Evolutionary conservation across 2,888 invertebrate species (phyloP).

Genomic region (Drosophila barbarae): DNA sequence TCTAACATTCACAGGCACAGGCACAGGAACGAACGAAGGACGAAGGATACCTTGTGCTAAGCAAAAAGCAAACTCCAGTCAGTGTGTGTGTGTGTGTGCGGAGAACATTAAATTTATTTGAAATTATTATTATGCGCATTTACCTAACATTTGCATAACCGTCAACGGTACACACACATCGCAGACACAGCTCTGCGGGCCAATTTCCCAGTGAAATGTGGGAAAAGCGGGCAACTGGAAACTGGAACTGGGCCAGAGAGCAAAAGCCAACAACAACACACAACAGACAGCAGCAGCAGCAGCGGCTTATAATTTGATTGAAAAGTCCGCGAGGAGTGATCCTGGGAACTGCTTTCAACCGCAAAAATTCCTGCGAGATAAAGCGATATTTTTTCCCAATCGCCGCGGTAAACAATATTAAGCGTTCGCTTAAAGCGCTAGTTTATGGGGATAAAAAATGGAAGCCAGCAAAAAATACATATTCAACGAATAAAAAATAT

Average conservation of each 20-base stretch:
- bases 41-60: conserved; percentile 33
- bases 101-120: conserved; percentile 46
- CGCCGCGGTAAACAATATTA: conserved; percentile 30
- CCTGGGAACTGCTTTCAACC: not conserved
- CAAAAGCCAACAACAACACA: conserved; percentile 14
- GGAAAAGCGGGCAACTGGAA: not conserved
- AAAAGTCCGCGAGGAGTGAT: conserved; percentile 33
- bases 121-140: conserved; percentile 54
- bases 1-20: conserved; percentile 29
- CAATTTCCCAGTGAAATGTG: conserved; percentile 37
- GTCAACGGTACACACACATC: conserved; percentile 30
- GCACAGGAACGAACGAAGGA: conserved; percentile 5
- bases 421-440: conserved; percentile 38
- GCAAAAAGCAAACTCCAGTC: conserved; percentile 28
- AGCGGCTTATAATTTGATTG: conserved; percentile 38
- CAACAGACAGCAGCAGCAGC: not conserved
- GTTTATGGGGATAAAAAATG: conserved; percentile 36
- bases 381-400: conserved; percentile 36
- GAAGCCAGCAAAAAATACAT: conserved; percentile 11
- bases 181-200: conserved; percentile 24
- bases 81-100: conserved; percentile 16
- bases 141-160: conserved; percentile 53
- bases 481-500: conserved; percentile 2
- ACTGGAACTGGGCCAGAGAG: conserved; percentile 23
- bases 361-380: not conserved